Evolutionary conservation across 2,888 invertebrate species (phyloP).

Genomic region (Beris morrisii): DNA sequence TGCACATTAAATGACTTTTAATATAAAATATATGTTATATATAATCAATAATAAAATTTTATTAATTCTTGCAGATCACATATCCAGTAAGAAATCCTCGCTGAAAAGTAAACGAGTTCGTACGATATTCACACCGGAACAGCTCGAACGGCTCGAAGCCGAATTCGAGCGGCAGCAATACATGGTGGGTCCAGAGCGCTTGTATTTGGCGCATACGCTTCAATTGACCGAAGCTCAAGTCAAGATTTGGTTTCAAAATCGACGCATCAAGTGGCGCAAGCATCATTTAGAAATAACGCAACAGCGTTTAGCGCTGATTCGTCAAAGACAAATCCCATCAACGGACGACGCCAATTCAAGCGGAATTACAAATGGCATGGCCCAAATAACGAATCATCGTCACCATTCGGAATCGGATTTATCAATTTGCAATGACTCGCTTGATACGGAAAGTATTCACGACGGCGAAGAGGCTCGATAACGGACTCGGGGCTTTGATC

Average conservation of each 20-base stretch:
- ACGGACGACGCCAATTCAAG: slow-evolving; percentile 16
- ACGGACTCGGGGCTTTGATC: too few relatives aligned
- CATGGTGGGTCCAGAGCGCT: slow-evolving; percentile 95
- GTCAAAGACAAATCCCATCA: slow-evolving; percentile 52
- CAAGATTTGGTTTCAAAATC: slow-evolving; percentile 91
- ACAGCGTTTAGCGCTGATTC: slow-evolving; percentile 69
- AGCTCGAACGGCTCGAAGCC: slow-evolving; percentile 87
- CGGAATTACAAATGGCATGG: neutral
- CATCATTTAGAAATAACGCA: slow-evolving; percentile 91
- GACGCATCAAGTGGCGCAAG: slow-evolving; percentile 90
- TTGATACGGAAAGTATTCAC: slow-evolving; percentile 53
- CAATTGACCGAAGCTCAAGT: slow-evolving; percentile 64
- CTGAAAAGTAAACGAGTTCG: slow-evolving; percentile 83
- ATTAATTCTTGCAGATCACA: slow-evolving; percentile 51
- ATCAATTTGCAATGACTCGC: slow-evolving; percentile 55
- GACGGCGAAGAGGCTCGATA: slow-evolving; percentile 48
- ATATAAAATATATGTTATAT: neutral
- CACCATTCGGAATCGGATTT: slow-evolving; percentile 52
- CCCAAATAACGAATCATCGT: slow-evolving; percentile 23
- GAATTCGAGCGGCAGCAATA: slow-evolving; percentile 97
- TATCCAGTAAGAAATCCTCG: slow-evolving; percentile 51
- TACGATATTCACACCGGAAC: slow-evolving; percentile 96
- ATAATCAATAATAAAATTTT: neutral
- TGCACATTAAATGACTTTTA: too few relatives aligned
- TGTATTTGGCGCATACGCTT: slow-evolving; percentile 74